phyloP scores from a whole-genome alignment of 2,888 invertebrate species.

The Apantesis nais region DNA sequence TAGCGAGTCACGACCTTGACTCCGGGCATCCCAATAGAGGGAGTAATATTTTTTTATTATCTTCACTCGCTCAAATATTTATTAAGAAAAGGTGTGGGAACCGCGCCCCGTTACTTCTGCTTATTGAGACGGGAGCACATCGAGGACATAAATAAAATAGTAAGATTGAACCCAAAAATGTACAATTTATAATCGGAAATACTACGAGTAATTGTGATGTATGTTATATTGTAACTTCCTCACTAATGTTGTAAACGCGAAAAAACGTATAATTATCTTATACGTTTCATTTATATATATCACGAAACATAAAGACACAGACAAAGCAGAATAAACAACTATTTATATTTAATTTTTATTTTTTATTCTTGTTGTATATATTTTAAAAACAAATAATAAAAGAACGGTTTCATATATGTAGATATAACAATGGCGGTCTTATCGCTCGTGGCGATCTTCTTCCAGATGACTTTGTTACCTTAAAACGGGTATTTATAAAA shows the following conservation, averaged over 20 bases:
- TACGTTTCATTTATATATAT: too few relatives aligned
- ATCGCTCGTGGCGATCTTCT: too few relatives aligned
- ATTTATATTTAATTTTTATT: too few relatives aligned
- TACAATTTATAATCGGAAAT: neutral
- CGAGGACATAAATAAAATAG: conserved; percentile 2
- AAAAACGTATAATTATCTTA: neutral
- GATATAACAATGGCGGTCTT: too few relatives aligned
- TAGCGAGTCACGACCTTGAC: neutral
- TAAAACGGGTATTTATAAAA: too few relatives aligned
- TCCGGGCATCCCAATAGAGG: conserved; percentile 1
- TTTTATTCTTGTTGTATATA: too few relatives aligned
- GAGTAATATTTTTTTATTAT: conserved; percentile 10
- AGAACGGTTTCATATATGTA: too few relatives aligned
- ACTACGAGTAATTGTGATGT: neutral
- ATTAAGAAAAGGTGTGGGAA: conserved; percentile 9
- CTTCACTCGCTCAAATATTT: conserved; percentile 7
- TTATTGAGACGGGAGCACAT: conserved; percentile 5
- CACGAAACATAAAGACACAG: too few relatives aligned
- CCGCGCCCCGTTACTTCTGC: neutral
- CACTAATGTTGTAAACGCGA: neutral
- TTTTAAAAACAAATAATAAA: too few relatives aligned
- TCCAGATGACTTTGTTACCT: too few relatives aligned
- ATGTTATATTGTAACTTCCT: neutral
- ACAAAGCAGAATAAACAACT: too few relatives aligned
- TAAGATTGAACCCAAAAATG: neutral